Base-by-base conservation (phyloP, 2,113 vertebrate species). In the Hippopotamus amphibius region DNA sequence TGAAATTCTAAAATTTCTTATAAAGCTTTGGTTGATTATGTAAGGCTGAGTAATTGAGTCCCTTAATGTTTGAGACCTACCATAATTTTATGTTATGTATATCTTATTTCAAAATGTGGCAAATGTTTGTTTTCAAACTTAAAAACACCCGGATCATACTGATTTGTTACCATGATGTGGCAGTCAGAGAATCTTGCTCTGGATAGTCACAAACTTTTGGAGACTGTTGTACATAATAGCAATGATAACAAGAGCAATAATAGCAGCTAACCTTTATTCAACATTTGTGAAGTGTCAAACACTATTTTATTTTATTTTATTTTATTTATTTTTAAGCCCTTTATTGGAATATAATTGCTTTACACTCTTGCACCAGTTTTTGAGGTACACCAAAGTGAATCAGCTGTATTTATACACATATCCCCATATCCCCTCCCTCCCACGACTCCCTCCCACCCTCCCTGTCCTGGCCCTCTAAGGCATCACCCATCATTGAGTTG, bases 11-110 rank as follows among this genome's bases (percentile, higher is more conserved):
- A 93, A 72, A 10, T 57, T 84, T 15, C 33, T 15, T 63, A 30
- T 7, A 88, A 88, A 81, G 76, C 28, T 84, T 88, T 84, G 24
- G 10, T 95, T 91, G 13, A 92, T 84, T 93, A 83, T 57, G 19
- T 57, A 59, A 76, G 33, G 33, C 41, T 93, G 43, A 61, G 15
- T 46, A 69, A 68, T 41, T 81, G 30, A 0, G 7, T 65, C 6
- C 3, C 9, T 66, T 55, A 88, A 68, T 37, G 77, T 93, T 94
- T 66, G 37, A 83, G 22, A 87, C 24, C 7, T 83, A 37, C 1
- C 7, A 5, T 79, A 43, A 61, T 86, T 94, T 83, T 81, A n/a
- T 26, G 6, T 79, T 72, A 86, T 50, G 2, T 81, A 7, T 43
- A 80, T 48, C 30, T 91, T 66, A 1, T 22, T 72, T 88, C 28